Evolutionary conservation across 2,797 vertebrate genomes (phyloP), one percentile per base, ranked within the genome.

Genomic region (Tauraco hartlaubi): DNA sequence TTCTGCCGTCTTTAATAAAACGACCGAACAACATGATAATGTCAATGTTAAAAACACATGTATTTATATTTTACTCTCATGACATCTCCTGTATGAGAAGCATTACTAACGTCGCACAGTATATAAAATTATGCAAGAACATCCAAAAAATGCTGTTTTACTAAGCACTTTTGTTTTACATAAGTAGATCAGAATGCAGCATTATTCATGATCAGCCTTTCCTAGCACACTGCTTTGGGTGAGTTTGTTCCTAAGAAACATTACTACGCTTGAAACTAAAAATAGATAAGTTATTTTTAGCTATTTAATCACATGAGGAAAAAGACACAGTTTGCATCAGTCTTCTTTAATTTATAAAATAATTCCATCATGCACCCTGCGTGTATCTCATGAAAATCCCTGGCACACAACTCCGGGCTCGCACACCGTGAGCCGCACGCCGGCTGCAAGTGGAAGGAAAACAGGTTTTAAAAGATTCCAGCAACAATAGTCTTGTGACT

Each of bases 401-500:
- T 90, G 96, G 94, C 95, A 95, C 88, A 67, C 72, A 95, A 97
- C 85, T 90, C 85, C 9, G 8, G 96, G 93, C 92, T 90, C 91
- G 75, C 83, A 96, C 85, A 81, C 88, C 55, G 78, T 63, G 89
- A 96, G 95, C 86, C 93, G 63, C 82, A 92, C 82, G 93, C 93
- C 48, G 95, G 89, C 96, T 94, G 94, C 96, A 92, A 93, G 92
- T 96, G 96, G 96, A 91, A 92, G 96, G 81, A 97, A 97, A 97
- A 96, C 56, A 92, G 97, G 96, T 88, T 97, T 97, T 92, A 97
- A 98, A 97, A 97, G 96, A 97, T 97, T 97, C 97, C 95, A 98
- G 97, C 97, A 98, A 95, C 98, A 98, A 98, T 96, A 91, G 96
- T 93, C 97, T 96, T 95, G 91, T 96, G 93, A 97, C 98, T 98